Conservation (phyloP, 92 coral and sea anemone species). For the Actinostola sp. region DNA sequence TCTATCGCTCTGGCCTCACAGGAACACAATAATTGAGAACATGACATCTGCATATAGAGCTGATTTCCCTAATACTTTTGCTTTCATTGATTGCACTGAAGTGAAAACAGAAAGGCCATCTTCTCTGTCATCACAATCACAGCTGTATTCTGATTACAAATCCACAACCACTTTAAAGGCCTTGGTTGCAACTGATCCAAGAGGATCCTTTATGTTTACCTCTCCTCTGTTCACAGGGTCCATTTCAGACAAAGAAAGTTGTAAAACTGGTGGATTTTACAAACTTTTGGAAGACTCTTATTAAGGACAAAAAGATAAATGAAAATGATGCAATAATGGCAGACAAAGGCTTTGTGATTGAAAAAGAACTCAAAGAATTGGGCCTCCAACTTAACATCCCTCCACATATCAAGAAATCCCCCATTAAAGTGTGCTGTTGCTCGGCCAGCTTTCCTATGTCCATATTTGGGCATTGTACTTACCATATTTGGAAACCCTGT, state of each 20-base stretch:
- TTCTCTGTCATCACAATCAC: slow-evolving; percentile 40
- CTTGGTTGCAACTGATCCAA: slow-evolving; percentile 45
- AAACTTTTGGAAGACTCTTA: too few relatives aligned
- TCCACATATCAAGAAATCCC: too few relatives aligned
- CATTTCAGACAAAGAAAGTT: slow-evolving; percentile 55
- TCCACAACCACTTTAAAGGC: slow-evolving; percentile 49
- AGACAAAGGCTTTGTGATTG: slow-evolving; percentile 50
- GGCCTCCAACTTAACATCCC: slow-evolving; percentile 43
- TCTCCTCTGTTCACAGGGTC: slow-evolving; percentile 48
- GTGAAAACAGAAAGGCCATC: slow-evolving; percentile 17
- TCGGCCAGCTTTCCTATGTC: too few relatives aligned
- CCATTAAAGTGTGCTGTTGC: too few relatives aligned
- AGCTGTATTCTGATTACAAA: slow-evolving; percentile 4
- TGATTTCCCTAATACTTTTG: slow-evolving; percentile 27
- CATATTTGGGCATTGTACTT: too few relatives aligned
- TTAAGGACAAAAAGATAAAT: too few relatives aligned
- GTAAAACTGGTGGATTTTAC: slow-evolving; percentile 33
- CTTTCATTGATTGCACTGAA: slow-evolving; percentile 47
- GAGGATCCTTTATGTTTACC: slow-evolving; percentile 19
- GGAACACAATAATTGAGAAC: slow-evolving; percentile 18
- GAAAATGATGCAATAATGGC: slow-evolving; percentile 55
- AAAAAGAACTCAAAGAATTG: slow-evolving; percentile 16
- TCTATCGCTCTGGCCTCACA: slow-evolving; percentile 41
- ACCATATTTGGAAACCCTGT: too few relatives aligned
- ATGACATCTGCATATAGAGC: slow-evolving; percentile 39